Conservation (phyloP, 2,113 vertebrate genomes). For the Ailurus styani region DNA sequence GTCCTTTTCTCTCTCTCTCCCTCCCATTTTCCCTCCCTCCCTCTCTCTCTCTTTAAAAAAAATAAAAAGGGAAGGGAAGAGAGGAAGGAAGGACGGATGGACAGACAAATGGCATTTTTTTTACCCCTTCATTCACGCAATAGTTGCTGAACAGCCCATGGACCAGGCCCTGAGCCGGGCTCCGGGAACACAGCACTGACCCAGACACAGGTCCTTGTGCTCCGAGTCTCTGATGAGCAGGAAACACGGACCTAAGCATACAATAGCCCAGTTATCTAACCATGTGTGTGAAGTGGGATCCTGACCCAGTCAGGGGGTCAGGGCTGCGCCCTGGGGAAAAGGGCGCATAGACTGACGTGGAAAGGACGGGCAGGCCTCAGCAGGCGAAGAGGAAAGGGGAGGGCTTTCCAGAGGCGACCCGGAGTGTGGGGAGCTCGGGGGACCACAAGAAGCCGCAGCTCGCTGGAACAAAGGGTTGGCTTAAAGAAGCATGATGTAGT, state of each 20-base stretch:
- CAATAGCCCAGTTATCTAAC: background rate
- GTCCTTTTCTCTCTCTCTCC: background rate
- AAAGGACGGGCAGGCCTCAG: background rate
- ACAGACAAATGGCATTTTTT: background rate
- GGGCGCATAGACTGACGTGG: rapidly evolving
- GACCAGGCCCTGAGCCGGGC: background rate
- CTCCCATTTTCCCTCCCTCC: background rate
- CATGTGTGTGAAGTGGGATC: background rate
- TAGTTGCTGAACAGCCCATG: background rate
- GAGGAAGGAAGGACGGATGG: background rate
- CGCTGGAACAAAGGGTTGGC: background rate
- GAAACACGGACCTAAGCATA: background rate
- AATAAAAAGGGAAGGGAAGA: too few relatives aligned
- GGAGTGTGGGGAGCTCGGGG: background rate
- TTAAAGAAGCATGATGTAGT: background rate
- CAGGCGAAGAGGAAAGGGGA: background rate
- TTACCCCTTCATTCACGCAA: background rate
- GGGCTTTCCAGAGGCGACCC: background rate
- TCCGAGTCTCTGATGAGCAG: background rate
- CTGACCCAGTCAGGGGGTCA: background rate
- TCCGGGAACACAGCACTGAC: background rate
- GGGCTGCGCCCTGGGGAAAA: background rate
- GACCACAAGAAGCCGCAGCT: background rate
- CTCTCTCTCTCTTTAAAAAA: background rate
- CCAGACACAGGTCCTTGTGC: background rate